These are phyloP conservation scores for Pegoplata infirma DNA, from an alignment of 2,888 invertebrate genomes.

Conservation along the genomic window DNA sequence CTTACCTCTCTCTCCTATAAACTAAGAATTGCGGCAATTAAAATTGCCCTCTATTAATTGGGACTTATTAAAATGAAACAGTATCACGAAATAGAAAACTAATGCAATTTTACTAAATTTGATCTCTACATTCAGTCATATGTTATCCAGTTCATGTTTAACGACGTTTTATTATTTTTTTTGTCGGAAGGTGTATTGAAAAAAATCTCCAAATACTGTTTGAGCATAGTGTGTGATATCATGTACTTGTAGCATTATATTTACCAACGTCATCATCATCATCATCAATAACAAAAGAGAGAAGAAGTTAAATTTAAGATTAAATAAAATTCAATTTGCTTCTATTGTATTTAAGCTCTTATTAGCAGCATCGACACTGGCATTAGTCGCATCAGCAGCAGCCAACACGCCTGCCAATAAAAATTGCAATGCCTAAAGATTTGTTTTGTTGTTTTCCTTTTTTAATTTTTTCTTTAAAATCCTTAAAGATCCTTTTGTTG, in stretches of 20 bases:
- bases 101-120: no score
- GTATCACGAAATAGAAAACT: no score
- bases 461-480: not conserved
- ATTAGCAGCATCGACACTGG: constrained; percentile 64
- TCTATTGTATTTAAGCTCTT: constrained; percentile 72
- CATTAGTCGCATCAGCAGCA: constrained; percentile 53
- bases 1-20: no score
- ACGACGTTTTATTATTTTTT: no score
- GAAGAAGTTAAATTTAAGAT: constrained; percentile 69
- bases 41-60: no score
- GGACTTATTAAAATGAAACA: no score
- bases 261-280: not conserved
- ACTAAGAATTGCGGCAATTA: no score
- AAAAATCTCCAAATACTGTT: not conserved
- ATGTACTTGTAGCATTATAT: not conserved
- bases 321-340: constrained; percentile 73
- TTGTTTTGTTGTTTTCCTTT: not conserved
- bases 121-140: no score
- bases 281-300: not conserved
- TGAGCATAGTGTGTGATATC: not conserved
- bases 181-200: no score
- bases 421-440: constrained; percentile 23
- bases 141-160: no score
- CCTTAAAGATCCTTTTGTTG: constrained; percentile 52
- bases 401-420: constrained; percentile 29